Conservation (phyloP, 2,888 invertebrate species). For the Cosmia pyralina region DNA sequence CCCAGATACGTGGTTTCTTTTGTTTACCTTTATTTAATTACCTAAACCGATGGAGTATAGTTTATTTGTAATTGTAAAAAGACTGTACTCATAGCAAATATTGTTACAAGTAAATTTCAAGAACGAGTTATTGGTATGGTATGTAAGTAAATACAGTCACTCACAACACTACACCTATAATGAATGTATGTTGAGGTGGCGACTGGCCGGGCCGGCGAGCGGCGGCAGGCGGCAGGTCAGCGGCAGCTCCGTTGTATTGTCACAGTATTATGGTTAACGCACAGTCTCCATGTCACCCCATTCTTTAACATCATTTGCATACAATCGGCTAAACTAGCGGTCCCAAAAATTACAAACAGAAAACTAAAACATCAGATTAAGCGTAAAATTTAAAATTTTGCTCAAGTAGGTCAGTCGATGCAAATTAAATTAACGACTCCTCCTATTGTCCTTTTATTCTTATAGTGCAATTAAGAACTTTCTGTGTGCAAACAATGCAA, state of each 20-base stretch:
- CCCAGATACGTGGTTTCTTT: no score
- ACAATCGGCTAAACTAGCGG: constrained; percentile 76
- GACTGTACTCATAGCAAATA: background rate
- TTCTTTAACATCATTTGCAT: constrained; percentile 74
- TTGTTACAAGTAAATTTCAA: constrained; percentile 18
- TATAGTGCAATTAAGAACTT: constrained; percentile 68
- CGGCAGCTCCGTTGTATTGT: constrained; percentile 51
- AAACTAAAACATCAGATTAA: constrained; percentile 66
- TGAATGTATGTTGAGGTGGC: constrained; percentile 7
- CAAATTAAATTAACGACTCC: constrained; percentile 71
- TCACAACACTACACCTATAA: constrained; percentile 1
- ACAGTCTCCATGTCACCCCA: constrained; percentile 65
- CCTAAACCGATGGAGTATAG: no score
- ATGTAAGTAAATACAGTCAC: constrained; percentile 20
- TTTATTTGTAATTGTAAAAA: constrained; percentile 18
- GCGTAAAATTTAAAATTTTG: constrained; percentile 62
- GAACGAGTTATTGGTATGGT: constrained; percentile 16
- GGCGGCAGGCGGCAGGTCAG: constrained; percentile 28
- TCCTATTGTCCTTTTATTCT: constrained; percentile 64
- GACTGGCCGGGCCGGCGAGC: constrained; percentile 14
- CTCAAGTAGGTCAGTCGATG: constrained; percentile 68
- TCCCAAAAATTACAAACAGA: constrained; percentile 70
- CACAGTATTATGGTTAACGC: constrained; percentile 67
- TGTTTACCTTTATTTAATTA: no score
- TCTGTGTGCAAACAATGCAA: constrained; percentile 69